A percentile compares a stretch with the other conserved stretches of the same genome.
phyloP scores from a whole-genome alignment of 2,797 vertebrate genomes.

The Poecilia gillii region DNA sequence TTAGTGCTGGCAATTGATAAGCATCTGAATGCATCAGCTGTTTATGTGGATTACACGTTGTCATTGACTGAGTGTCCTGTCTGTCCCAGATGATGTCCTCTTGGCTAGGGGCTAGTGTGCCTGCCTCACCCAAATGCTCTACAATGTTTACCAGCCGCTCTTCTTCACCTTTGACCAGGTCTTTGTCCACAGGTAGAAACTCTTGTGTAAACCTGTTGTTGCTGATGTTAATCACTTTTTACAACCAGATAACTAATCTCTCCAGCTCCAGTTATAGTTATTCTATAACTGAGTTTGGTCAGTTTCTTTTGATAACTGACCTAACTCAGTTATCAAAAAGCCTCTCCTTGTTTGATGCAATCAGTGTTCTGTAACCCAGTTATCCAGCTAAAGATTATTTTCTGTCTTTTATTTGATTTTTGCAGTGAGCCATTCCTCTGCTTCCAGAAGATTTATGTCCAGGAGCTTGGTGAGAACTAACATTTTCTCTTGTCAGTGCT shows the following conservation, averaged over 20 bases:
- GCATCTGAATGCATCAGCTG: neutral
- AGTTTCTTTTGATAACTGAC: neutral
- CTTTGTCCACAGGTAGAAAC: conserved; percentile 40
- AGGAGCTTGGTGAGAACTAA: conserved; percentile 32
- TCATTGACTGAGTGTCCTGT: conserved; percentile 3
- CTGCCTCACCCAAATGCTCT: conserved; percentile 20
- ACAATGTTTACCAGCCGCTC: conserved; percentile 13
- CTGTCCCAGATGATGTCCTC: conserved; percentile 26
- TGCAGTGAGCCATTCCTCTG: conserved; percentile 42
- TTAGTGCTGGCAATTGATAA: neutral
- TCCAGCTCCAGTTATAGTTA: conserved; percentile 1
- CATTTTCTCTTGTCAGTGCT: neutral
- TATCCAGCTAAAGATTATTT: neutral
- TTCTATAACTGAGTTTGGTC: neutral
- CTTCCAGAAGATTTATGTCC: conserved; percentile 9
- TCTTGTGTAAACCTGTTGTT: conserved; percentile 2
- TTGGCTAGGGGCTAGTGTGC: conserved; percentile 25
- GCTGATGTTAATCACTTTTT: neutral
- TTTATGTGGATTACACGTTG: neutral
- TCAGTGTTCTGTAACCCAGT: neutral
- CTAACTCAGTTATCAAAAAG: neutral
- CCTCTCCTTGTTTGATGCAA: neutral
- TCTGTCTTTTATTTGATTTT: conserved; percentile 4
- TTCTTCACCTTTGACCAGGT: conserved; percentile 34
- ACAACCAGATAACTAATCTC: neutral